Conservation (phyloP, 2,797 vertebrate species). For the Acanthurus tractus region DNA sequence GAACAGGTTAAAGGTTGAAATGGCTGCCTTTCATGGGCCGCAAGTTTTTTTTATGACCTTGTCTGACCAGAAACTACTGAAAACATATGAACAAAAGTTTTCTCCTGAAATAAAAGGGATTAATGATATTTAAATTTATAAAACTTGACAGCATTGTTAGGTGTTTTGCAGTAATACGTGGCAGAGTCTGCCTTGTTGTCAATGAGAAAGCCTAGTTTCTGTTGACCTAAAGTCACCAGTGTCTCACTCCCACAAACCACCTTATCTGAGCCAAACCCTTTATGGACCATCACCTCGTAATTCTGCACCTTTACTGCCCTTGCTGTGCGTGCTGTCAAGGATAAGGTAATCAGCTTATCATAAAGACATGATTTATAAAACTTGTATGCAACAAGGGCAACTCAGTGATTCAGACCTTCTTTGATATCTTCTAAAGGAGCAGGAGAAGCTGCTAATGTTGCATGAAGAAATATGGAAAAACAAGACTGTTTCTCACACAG, state of each 20-base stretch:
- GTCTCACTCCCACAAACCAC: constrained; percentile 61
- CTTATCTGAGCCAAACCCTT: constrained; percentile 84
- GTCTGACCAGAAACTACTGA: constrained; percentile 31
- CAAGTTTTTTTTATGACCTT: constrained; percentile 73
- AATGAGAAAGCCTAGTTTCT: constrained; percentile 33
- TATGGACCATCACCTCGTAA: constrained; percentile 83
- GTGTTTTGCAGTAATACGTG: not conserved
- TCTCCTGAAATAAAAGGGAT: not conserved
- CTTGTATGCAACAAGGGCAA: constrained; percentile 74
- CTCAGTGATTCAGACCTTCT: constrained; percentile 60
- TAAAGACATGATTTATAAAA: constrained; percentile 87
- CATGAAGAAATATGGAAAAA: not conserved
- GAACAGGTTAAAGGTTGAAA: constrained; percentile 79
- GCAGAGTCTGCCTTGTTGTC: not conserved
- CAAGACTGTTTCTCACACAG: not conserved
- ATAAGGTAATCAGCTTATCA: constrained; percentile 91
- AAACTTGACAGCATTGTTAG: rapidly evolving
- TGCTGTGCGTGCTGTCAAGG: constrained; percentile 88
- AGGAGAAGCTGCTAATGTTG: not conserved
- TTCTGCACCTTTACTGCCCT: constrained; percentile 85
- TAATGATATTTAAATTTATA: not conserved
- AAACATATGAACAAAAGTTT: constrained; percentile 26
- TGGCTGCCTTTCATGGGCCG: constrained; percentile 77
- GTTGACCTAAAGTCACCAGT: constrained; percentile 57
- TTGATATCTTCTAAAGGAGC: constrained; percentile 49